Conservation (phyloP, 2,113 vertebrate genomes). For the Misgurnus anguillicaudatus region DNA sequence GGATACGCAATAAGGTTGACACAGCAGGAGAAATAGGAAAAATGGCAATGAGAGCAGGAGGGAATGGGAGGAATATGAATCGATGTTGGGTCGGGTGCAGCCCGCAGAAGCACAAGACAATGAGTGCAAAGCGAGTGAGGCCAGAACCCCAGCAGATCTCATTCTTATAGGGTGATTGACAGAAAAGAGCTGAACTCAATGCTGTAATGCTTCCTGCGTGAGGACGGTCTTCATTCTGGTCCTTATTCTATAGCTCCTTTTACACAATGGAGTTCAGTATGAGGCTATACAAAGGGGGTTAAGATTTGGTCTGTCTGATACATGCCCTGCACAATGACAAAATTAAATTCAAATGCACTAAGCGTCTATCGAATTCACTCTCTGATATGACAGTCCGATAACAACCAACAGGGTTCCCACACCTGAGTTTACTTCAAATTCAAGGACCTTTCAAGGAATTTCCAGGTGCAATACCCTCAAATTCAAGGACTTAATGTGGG, state of each 20-base stretch:
- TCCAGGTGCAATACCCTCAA: no score
- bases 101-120: slow-evolving; percentile 30
- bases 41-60: slow-evolving; percentile 48
- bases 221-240: slow-evolving; percentile 23
- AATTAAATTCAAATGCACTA: neutral
- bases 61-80: slow-evolving; percentile 42
- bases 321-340: slow-evolving; percentile 8
- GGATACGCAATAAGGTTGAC: slow-evolving; percentile 5
- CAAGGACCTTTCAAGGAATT: no score
- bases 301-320: slow-evolving; percentile 12
- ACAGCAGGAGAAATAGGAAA: slow-evolving; percentile 12
- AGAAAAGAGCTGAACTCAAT: slow-evolving; percentile 25
- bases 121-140: slow-evolving; percentile 7
- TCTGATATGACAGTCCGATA: neutral
- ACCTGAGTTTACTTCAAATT: no score
- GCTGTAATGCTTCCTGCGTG: neutral
- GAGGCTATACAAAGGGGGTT: slow-evolving; percentile 28
- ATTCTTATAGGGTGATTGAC: slow-evolving; percentile 7
- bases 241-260: slow-evolving; percentile 7
- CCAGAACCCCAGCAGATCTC: neutral
- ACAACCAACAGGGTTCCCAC: no score
- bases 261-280: slow-evolving; percentile 18
- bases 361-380: slow-evolving; percentile 7
- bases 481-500: no score
- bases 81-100: slow-evolving; percentile 28